Evolutionary conservation across 1,140 invertebrate genomes (phyloP), one percentile per base, ranked within the genome.

Genomic region (Phymastichus coffea): DNA sequence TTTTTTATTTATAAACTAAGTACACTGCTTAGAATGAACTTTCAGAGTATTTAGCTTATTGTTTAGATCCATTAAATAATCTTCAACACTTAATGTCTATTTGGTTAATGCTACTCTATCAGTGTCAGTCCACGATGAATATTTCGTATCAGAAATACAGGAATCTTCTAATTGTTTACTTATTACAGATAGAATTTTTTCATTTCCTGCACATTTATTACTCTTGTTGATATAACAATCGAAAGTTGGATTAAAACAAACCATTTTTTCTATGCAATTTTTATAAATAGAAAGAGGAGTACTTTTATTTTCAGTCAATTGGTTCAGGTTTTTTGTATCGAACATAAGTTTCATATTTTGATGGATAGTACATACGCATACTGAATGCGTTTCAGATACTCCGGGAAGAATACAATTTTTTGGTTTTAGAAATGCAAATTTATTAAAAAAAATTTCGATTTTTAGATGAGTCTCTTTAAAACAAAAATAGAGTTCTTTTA

Each of bases 241-340:
- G 1, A 3, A 14, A n/a, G 25, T 49, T 30, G 47, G 35, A 20
- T 26, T 6, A 22, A 23, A 7, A 54, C 41, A 30, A 15, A 44
- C 44, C 15, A 44, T 56, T 44, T 28, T 15, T 22, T 15, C 28
- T 28, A 30, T 15, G 30, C 23, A 46, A 44, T 44, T n/a, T 56
- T 56, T 46, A 44, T 46, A 56, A 55, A 43, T 55, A 3, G 10
- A 22, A n/a, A 55, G 19, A 14, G 38, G 53, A 2, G 3, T 40
- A 25, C 15, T 17, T 44, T 19, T 43, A 20, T 43, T 41, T 40
- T 40, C 22, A 19, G 53, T 55, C 23, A 41, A 20, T 28, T 15
- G n/a, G n/a, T n/a, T n/a, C n/a, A n/a, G n/a, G n/a, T n/a, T n/a
- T n/a, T n/a, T n/a, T n/a, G n/a, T n/a, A n/a, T n/a, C n/a, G n/a